Percentiles rank a stretch among this genome's conserved stretches.
These are phyloP conservation scores for Cheirogaleus major DNA, from an alignment of 2,797 vertebrate species.

Conservation along the genomic window DNA sequence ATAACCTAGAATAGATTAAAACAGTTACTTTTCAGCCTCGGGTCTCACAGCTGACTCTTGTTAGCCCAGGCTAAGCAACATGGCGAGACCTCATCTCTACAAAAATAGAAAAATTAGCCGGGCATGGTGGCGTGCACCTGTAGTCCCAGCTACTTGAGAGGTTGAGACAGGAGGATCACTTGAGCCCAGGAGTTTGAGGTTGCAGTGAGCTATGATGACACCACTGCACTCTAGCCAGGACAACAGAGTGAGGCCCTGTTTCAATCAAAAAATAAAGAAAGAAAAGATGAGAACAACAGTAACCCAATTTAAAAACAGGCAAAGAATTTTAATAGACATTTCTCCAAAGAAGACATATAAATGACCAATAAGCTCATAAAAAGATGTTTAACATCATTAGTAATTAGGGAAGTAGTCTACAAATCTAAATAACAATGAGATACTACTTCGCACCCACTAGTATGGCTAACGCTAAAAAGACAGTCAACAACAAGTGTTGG, in stretches of 20 bases:
- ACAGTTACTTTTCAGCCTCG: background rate
- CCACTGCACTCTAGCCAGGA: too few species aligned
- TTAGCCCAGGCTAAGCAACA: background rate
- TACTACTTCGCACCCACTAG: background rate
- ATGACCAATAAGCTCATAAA: background rate
- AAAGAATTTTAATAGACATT: background rate
- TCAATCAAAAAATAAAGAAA: too few species aligned
- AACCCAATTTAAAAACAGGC: too few species aligned
- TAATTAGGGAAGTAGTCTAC: background rate
- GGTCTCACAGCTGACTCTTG: background rate
- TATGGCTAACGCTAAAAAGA: background rate
- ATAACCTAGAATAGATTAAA: background rate
- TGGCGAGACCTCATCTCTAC: too few species aligned
- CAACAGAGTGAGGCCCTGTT: too few species aligned
- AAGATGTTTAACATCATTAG: background rate
- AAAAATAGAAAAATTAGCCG: too few species aligned
- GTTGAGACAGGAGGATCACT: too few species aligned
- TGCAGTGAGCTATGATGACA: too few species aligned
- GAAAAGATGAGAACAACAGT: background rate
- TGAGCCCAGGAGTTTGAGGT: too few species aligned
- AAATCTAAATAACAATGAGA: background rate
- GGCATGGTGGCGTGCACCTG: too few species aligned
- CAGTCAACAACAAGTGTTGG: background rate
- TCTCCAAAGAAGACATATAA: background rate
- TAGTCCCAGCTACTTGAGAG: too few species aligned